Evolutionary conservation across 2,113 vertebrate genomes (phyloP).

Genomic region (Boleophthalmus pectinirostris): DNA sequence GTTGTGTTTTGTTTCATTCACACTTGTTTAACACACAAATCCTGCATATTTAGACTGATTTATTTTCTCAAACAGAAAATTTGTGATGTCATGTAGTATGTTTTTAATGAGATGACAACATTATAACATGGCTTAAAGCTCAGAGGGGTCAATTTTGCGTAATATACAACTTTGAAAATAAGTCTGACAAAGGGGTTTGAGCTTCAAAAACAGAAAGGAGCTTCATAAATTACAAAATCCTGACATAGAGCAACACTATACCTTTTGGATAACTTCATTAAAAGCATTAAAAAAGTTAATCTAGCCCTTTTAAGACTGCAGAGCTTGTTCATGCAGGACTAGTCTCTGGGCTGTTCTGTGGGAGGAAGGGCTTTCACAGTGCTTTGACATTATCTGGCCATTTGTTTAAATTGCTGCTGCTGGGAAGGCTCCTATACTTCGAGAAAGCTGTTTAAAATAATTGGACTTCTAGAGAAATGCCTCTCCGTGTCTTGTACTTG

Average conservation of each 20-base stretch:
- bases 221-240: no score
- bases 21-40: no score
- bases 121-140: no score
- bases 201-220: no score
- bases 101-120: no score
- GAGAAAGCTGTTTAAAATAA: constrained; percentile 43
- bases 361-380: constrained; percentile 31
- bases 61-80: no score
- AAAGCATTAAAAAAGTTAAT: background rate
- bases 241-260: background rate
- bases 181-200: no score
- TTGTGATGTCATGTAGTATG: no score
- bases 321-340: constrained; percentile 4
- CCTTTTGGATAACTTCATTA: background rate
- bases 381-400: constrained; percentile 28
- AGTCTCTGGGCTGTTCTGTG: background rate
- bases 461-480: constrained; percentile 34
- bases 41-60: no score
- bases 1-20: no score
- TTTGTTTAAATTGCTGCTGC: constrained; percentile 27
- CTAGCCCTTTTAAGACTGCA: background rate
- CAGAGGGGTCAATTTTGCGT: no score
- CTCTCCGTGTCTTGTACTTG: constrained; percentile 11
- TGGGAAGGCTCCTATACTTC: constrained; percentile 25
- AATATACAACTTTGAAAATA: no score